phyloP scores from a whole-genome alignment of 35 echinoderm and acorn worm species.

The Ptychodera flava region DNA sequence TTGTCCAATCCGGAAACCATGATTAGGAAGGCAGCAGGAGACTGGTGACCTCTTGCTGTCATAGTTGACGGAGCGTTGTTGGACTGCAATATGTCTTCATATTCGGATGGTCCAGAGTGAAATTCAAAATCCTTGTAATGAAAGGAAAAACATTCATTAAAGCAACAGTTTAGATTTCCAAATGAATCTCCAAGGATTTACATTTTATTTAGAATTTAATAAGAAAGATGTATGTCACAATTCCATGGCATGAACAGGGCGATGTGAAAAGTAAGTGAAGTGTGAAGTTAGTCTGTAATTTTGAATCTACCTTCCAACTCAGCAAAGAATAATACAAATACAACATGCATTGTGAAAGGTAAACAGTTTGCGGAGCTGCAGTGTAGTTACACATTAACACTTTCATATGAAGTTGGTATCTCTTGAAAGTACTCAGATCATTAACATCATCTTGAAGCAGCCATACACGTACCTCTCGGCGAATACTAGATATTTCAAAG shows the following conservation, averaged over 20 bases:
- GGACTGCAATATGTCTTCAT: slow-evolving; percentile 82
- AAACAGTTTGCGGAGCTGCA: background rate
- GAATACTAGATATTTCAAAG: slow-evolving; percentile 92
- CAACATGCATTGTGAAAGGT: background rate
- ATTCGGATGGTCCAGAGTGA: slow-evolving; percentile 76
- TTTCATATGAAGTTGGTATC: background rate
- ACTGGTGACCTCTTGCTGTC: slow-evolving; percentile 91
- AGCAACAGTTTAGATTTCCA: background rate
- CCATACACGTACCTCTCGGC: slow-evolving; percentile 67
- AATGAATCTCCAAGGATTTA: background rate
- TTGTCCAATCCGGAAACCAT: slow-evolving; percentile 80
- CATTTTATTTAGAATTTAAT: background rate
- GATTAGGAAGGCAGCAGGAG: slow-evolving; percentile 83
- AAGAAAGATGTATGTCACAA: background rate
- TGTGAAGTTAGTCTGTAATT: background rate
- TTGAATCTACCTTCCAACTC: background rate
- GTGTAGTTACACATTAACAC: background rate
- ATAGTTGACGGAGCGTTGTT: slow-evolving; percentile 68
- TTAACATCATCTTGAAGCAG: background rate
- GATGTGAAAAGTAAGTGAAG: background rate
- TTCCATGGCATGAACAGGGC: background rate
- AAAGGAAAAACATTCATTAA: background rate
- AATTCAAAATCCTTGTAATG: slow-evolving; percentile 74
- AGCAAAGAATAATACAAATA: background rate
- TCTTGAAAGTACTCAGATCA: background rate